Evolutionary conservation across 2,113 vertebrate species (phyloP).

Genomic region (Triplophysa dalaica): DNA sequence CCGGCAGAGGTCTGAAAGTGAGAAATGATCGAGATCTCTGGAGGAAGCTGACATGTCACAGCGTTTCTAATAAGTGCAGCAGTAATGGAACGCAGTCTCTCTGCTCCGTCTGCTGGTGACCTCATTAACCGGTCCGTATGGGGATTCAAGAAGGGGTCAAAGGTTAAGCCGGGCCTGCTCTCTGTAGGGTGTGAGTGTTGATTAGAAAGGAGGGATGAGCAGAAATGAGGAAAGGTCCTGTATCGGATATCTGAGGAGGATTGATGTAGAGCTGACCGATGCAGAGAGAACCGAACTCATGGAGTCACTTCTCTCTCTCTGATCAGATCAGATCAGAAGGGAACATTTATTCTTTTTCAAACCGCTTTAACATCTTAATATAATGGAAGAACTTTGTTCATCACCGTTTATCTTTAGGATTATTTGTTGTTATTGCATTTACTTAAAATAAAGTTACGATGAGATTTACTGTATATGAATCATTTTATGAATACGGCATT

Average conservation of each 20-base stretch:
- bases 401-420: too few relatives aligned
- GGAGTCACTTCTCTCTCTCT: not conserved
- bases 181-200: conserved; percentile 4
- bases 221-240: not conserved
- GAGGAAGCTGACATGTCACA: not conserved
- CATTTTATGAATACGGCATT: too few relatives aligned
- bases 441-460: too few relatives aligned
- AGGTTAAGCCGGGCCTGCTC: not conserved
- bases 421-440: too few relatives aligned
- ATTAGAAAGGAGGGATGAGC: not conserved
- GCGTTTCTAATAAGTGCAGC: conserved; percentile 5
- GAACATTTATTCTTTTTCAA: not conserved
- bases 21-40: not conserved
- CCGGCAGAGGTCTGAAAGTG: not conserved
- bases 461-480: too few relatives aligned
- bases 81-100: not conserved
- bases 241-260: not conserved
- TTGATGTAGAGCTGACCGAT: not conserved
- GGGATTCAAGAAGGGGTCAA: not conserved
- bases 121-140: conserved; percentile 3
- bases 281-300: not conserved
- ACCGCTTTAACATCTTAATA: not conserved
- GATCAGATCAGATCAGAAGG: not conserved
- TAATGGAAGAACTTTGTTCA: too few relatives aligned
- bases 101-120: not conserved